Evolutionary conservation across 2,113 vertebrate species (phyloP).

Genomic region (Jaculus jaculus): DNA sequence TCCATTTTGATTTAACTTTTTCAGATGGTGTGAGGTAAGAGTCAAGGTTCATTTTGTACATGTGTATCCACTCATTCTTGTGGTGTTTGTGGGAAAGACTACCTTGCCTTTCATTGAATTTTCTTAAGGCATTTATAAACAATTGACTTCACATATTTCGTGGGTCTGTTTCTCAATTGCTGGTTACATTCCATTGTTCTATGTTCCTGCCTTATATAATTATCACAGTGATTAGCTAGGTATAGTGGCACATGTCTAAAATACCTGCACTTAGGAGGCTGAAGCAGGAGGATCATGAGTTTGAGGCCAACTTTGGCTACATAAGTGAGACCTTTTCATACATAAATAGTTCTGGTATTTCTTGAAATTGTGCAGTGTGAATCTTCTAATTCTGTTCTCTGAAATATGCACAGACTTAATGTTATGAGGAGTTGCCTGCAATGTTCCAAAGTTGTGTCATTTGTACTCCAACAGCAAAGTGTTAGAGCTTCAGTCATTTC

Average conservation of each 20-base stretch:
- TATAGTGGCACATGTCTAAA: background rate
- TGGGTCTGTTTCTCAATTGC: background rate
- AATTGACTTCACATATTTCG: background rate
- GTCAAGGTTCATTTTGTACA: background rate
- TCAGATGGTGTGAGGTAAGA: background rate
- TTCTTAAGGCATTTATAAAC: background rate
- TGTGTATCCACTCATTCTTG: background rate
- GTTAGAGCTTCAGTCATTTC: background rate
- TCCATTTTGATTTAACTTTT: slow-evolving; percentile 1
- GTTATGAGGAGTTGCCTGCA: background rate
- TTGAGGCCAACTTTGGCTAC: background rate
- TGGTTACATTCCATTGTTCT: background rate
- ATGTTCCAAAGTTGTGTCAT: background rate
- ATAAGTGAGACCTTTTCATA: background rate
- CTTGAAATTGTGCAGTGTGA: background rate
- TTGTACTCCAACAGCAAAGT: background rate
- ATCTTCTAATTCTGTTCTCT: background rate
- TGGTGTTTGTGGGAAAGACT: background rate
- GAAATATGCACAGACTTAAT: background rate
- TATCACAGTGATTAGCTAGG: background rate
- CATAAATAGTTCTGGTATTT: background rate
- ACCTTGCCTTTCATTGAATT: background rate
- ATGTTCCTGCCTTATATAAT: background rate
- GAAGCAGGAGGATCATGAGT: background rate
- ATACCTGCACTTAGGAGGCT: background rate